These are phyloP conservation scores for Myopa testacea DNA, from an alignment of 2,888 invertebrate genomes.

Conservation along the genomic window DNA sequence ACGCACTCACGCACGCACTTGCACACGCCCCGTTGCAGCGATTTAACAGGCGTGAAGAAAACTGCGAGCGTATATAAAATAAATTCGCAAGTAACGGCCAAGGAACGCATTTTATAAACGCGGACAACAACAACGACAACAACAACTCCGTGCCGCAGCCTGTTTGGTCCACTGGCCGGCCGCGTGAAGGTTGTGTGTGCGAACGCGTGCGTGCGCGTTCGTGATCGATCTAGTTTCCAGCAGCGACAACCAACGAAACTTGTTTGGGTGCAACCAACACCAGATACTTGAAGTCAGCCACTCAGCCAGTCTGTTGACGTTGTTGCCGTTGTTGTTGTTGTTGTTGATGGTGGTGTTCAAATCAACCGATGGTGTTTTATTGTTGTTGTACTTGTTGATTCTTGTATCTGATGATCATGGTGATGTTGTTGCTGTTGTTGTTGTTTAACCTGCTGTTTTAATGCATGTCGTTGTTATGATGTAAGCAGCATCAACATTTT, in stretches of 20 bases:
- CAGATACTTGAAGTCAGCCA: neutral
- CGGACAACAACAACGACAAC: neutral
- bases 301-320: neutral
- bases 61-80: conserved; percentile 16
- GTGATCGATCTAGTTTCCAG: neutral
- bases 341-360: neutral
- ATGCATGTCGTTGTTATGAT: neutral
- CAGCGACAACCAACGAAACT: neutral
- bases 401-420: no score
- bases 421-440: no score
- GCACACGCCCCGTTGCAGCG: conserved; percentile 58
- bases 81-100: neutral
- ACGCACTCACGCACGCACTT: conserved; percentile 48
- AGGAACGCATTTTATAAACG: neutral
- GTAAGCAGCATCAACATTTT: neutral
- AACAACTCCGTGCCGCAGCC: neutral
- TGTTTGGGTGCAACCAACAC: neutral
- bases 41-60: conserved; percentile 63
- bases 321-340: neutral
- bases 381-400: no score
- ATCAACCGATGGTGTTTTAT: no score
- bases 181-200: neutral
- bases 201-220: conserved; percentile 1
- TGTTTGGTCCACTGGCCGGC: neutral
- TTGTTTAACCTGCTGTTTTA: neutral